These are phyloP conservation scores for Tromatobia lineatoria DNA, from an alignment of 2,888 invertebrate genomes.

Conservation along the genomic window DNA sequence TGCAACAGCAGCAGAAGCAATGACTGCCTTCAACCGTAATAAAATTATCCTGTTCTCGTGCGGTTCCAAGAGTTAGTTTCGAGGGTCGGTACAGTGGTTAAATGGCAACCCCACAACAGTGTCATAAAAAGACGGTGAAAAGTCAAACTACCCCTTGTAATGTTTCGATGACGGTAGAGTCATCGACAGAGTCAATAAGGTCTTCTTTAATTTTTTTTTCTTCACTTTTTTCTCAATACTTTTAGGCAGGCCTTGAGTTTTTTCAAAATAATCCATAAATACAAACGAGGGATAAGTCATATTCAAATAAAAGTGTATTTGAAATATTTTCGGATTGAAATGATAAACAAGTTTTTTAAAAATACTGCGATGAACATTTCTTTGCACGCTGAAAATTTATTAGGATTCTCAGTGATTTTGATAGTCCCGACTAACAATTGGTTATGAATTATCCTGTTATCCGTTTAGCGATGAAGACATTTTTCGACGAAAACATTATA, in stretches of 20 bases:
- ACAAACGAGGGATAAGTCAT: too few relatives aligned
- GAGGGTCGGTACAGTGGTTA: conserved; percentile 60
- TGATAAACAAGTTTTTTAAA: too few relatives aligned
- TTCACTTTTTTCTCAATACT: conserved; percentile 28
- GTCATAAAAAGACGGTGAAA: conserved; percentile 61
- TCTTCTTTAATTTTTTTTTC: conserved; percentile 10
- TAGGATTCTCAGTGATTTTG: too few relatives aligned
- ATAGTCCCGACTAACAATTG: too few relatives aligned
- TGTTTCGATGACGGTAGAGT: conserved; percentile 57
- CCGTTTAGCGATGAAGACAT: too few relatives aligned
- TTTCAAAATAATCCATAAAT: conserved; percentile 24
- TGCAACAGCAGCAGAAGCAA: conserved; percentile 42
- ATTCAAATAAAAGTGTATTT: too few relatives aligned
- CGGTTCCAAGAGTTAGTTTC: conserved; percentile 49
- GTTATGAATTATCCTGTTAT: too few relatives aligned
- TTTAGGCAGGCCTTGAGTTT: conserved; percentile 20
- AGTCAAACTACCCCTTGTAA: conserved; percentile 65
- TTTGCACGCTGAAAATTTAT: too few relatives aligned
- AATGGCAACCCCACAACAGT: conserved; percentile 64
- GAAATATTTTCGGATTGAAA: too few relatives aligned
- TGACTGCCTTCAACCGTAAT: conserved; percentile 61
- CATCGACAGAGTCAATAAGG: conserved; percentile 55
- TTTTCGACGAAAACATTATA: too few relatives aligned
- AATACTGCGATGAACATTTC: too few relatives aligned
- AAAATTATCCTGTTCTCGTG: conserved; percentile 63